These are phyloP conservation scores for Leucophenga varia DNA, from an alignment of 1,140 invertebrate genomes.

Conservation along the genomic window DNA sequence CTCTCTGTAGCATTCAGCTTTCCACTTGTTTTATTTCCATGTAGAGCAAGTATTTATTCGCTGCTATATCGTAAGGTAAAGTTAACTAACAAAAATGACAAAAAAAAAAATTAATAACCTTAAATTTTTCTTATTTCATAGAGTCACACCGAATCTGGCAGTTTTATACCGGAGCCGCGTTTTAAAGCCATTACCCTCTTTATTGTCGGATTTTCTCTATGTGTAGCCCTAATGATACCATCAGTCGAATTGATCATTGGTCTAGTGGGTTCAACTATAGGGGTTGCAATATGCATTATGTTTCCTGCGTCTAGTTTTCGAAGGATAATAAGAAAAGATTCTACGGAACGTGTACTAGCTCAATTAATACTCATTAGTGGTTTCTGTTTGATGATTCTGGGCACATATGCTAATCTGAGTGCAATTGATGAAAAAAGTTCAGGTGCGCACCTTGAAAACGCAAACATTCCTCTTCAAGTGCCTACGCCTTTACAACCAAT, in stretches of 20 bases:
- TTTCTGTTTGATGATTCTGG: conserved; percentile 77
- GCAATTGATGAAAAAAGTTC: conserved; percentile 66
- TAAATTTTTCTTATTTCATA: conserved; percentile 21
- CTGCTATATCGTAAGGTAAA: conserved; percentile 82
- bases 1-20: conserved; percentile 93
- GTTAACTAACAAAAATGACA: not conserved
- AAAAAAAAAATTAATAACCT: not conserved
- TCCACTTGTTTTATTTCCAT: conserved; percentile 95
- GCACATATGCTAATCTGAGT: conserved; percentile 83
- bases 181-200: conserved; percentile 78
- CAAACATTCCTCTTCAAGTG: conserved; percentile 12
- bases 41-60: conserved; percentile 89
- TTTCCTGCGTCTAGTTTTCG: conserved; percentile 82
- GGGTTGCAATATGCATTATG: conserved; percentile 90
- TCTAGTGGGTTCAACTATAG: conserved; percentile 90
- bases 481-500: conserved; percentile 43
- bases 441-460: conserved; percentile 38
- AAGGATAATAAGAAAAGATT: conserved; percentile 70
- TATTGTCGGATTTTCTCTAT: conserved; percentile 74
- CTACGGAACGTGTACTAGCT: conserved; percentile 71
- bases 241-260: conserved; percentile 92
- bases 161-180: conserved; percentile 72
- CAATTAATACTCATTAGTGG: conserved; percentile 76
- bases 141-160: conserved; percentile 52
- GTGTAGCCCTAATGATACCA: conserved; percentile 76